Conservation (phyloP, 2,888 invertebrate species). For the Eupithecia vulgata region DNA sequence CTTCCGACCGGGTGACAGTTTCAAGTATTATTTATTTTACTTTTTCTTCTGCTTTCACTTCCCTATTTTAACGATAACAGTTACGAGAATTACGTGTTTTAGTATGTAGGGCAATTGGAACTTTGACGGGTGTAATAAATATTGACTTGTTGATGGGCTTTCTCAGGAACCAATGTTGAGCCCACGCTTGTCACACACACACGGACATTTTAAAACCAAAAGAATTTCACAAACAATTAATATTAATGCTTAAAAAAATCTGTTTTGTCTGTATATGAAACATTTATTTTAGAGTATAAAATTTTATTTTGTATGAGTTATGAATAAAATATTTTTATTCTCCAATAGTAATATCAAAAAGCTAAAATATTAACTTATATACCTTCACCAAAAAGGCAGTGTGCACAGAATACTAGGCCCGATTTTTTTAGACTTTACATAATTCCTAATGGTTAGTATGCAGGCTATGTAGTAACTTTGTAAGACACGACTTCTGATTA, state of each 20-base stretch:
- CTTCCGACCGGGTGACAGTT: constrained; percentile 43
- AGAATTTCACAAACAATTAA: background rate
- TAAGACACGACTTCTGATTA: constrained; percentile 54
- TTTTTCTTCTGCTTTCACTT: constrained; percentile 45
- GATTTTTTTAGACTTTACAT: constrained; percentile 17
- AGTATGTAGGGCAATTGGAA: constrained; percentile 27
- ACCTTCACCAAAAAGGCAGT: background rate
- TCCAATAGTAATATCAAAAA: too few relatives aligned
- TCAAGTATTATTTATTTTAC: constrained; percentile 42
- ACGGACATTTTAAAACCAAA: too few relatives aligned
- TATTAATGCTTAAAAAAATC: background rate
- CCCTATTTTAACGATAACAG: constrained; percentile 39
- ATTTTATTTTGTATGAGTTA: background rate
- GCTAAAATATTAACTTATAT: background rate
- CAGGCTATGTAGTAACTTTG: constrained; percentile 42
- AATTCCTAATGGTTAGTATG: constrained; percentile 35
- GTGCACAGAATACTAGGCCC: background rate
- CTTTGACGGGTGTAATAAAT: constrained; percentile 23
- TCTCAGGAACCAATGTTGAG: constrained; percentile 23
- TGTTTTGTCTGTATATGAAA: background rate
- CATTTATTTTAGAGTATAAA: background rate
- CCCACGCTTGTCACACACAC: background rate
- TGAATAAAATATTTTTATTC: background rate
- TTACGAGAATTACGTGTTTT: constrained; percentile 26
- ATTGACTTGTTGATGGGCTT: constrained; percentile 16